Base-by-base conservation (phyloP, 2,888 invertebrate species). In the Hypena proboscidalis region DNA sequence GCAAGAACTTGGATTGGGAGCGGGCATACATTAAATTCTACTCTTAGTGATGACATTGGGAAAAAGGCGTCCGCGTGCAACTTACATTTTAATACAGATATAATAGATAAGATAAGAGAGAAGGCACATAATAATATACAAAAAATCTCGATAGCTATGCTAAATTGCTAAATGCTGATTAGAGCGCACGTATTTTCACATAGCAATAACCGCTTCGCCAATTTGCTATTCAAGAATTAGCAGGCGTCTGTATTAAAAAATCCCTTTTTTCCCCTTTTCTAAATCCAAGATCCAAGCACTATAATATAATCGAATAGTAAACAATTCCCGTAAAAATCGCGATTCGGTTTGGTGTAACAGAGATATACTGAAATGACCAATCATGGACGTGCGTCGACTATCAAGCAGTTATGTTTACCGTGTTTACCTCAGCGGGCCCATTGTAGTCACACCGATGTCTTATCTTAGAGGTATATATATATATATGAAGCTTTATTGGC, bases 311-410 rank as follows among this genome's bases (percentile, higher is more conserved):
- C 70, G 67, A 70, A 65, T 64, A 70, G 77, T 80, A 83, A 83
- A 83, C 80, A 83, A 84, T 82, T 83, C 81, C 70, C 69, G 78
- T 79, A 73, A 80, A 81, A 83, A 87, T 87, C 74, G 64, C 77
- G 68, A 90, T 87, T 87, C 87, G 64, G 66, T 57, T 56, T 63
- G 80, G 85, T 83, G 70, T 79, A 78, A 81, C 83, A 77, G 77
- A 85, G 86, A 86, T 88, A 85, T 87, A 88, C 83, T 85, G 86
- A 85, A 87, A 88, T 89, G 85, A 87, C 87, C 87, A 88, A 88
- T 89, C 84, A 82, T 63, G 77, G 63, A 88, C 90, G 89, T 89
- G 90, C 70, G 50, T 53, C 8, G 82, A 67, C 61, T 86, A 53
- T 74, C 58, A 77, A 84, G 74, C 69, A 62, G 57, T 52, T 54